Base-by-base conservation (phyloP, 2,888 invertebrate genomes). In the Graphium colonna region DNA sequence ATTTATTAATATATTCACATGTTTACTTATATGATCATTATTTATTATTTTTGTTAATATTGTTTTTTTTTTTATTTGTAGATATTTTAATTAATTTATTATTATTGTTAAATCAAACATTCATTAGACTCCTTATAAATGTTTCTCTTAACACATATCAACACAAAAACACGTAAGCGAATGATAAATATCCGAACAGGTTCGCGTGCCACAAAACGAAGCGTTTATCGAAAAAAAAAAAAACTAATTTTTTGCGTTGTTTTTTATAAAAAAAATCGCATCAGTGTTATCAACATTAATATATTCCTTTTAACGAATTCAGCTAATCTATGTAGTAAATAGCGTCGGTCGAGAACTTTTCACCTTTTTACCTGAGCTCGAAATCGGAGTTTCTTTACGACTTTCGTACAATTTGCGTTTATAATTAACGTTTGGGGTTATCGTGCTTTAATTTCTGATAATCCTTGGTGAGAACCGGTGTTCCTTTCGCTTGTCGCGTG, bases 301-400 rank as follows among this genome's bases (percentile, higher is more conserved):
- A 10, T 52, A 42, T 52, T 39, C 47, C 33, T 38, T 42, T 44
- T 53, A 28, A 28, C 3, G 16, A 38, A 46, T 52, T 42, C 42
- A 28, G 13, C 41, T 13, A 44, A 39, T 52, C 17, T 47, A 42
- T 5, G 36, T n/a, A n/a, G 17, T 31, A 31, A 31, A 31, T 5
- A 38, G 52, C 17, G 26, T 47, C 17, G 52, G 52, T 53, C 52
- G 48, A 53, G 48, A 43, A 53, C 52, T 53, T 48, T 48, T 53
- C 47, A 53, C 52, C 52, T 53, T 39, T 39, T 26, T 48, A 47
- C 28, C 28, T 48, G 28, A 26, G 13, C 43, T 17, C 43, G 10
- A 31, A 31, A 43, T 48, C 42, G 36, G 21, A 43, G n/a, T 12
- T 16, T 47, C 21, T 12, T 52, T 47, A 38, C 33, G 52, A 36